phyloP scores from a whole-genome alignment of 2,888 invertebrate species.

The Sminthurides aquaticus region DNA sequence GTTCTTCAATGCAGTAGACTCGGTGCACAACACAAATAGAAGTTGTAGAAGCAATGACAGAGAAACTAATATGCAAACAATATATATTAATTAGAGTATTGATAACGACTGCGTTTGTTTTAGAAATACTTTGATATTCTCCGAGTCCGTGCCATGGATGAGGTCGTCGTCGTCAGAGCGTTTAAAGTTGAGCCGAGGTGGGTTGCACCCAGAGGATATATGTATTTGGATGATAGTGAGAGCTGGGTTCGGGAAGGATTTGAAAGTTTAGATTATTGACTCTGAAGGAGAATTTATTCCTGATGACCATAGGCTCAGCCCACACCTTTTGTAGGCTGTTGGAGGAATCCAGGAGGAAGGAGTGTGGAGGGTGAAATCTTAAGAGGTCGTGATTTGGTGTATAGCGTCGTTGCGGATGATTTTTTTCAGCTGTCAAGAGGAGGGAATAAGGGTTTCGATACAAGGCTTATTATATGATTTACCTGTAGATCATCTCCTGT shows the following conservation, averaged over 20 bases:
- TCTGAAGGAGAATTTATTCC: conserved; percentile 20
- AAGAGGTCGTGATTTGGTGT: not conserved
- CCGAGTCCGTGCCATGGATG: not conserved
- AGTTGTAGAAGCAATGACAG: too few species aligned
- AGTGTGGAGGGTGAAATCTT: not conserved
- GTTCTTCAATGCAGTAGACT: too few species aligned
- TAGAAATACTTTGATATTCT: not conserved
- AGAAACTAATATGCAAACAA: too few species aligned
- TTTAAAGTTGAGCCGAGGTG: too few species aligned
- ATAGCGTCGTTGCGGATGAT: not conserved
- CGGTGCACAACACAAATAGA: too few species aligned
- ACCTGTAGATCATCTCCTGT: too few species aligned
- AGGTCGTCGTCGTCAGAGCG: too few species aligned
- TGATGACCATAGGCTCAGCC: conserved; percentile 18
- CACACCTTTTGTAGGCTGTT: conserved; percentile 1
- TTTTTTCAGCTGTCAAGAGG: conserved; percentile 21
- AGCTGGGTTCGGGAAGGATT: conserved; percentile 2
- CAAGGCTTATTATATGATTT: not conserved
- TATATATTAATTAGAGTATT: too few species aligned
- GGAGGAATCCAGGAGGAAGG: not conserved
- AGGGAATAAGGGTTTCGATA: conserved; percentile 17
- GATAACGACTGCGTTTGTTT: too few species aligned
- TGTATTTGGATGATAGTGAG: too few species aligned
- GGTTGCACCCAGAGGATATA: too few species aligned
- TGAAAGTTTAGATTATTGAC: conserved; percentile 19